These are phyloP conservation scores for Papilio helenus DNA, from an alignment of 1,140 invertebrate genomes.

Conservation along the genomic window DNA sequence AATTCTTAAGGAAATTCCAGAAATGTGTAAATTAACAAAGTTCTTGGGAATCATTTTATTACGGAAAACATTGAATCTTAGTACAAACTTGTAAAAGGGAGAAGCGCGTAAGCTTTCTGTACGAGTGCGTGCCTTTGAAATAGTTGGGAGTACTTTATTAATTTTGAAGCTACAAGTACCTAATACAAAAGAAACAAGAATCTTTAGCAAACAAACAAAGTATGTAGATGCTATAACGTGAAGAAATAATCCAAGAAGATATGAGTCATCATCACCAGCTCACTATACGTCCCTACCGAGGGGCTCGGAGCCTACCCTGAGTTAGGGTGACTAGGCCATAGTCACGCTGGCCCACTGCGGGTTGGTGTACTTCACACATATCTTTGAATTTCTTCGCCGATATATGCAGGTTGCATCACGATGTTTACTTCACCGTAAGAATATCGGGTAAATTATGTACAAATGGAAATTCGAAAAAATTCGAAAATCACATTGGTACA, in stretches of 20 bases:
- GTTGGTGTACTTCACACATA: no score
- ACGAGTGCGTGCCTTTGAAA: conserved; percentile 9
- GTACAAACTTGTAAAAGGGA: neutral
- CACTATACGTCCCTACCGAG: no score
- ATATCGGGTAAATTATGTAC: no score
- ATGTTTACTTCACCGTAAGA: no score
- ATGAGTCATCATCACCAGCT: no score
- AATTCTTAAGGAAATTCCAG: neutral
- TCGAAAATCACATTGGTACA: no score
- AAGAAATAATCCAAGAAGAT: neutral
- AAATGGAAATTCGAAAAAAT: no score
- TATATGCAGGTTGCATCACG: no score
- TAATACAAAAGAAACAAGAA: neutral
- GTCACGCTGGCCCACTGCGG: no score
- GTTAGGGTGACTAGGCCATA: no score
- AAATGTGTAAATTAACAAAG: conserved; percentile 3
- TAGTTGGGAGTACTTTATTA: conserved; percentile 23
- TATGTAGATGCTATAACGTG: conserved; percentile 16
- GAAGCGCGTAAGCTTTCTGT: neutral
- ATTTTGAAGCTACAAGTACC: neutral
- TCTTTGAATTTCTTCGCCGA: no score
- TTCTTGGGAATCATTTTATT: conserved; percentile 13
- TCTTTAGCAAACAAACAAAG: neutral
- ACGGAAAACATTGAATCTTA: neutral
- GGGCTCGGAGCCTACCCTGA: no score